phyloP scores from a whole-genome alignment of 2,888 invertebrate genomes.

The Athrips mouffetella region DNA sequence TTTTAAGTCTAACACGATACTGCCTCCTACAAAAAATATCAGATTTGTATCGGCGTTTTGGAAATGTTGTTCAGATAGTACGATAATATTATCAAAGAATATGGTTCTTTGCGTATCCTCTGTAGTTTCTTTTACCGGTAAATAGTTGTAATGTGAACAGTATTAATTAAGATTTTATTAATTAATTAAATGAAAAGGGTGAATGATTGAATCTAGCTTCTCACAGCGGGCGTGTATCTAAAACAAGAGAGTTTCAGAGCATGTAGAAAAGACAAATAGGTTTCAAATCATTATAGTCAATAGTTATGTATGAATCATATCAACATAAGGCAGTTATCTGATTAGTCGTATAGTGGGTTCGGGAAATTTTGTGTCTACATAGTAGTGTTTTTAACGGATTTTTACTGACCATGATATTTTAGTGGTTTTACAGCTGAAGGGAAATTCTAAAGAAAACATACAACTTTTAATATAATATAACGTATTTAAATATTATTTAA shows the following conservation, averaged over 20 bases:
- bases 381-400: background rate
- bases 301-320: constrained; percentile 63
- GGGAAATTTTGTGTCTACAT: background rate
- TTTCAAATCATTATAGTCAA: constrained; percentile 57
- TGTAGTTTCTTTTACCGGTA: constrained; percentile 42
- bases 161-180: constrained; percentile 55
- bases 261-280: constrained; percentile 50
- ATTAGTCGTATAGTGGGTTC: constrained; percentile 31
- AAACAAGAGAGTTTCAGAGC: background rate
- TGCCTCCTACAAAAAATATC: constrained; percentile 63
- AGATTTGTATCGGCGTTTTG: constrained; percentile 47
- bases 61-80: constrained; percentile 21
- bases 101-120: constrained; percentile 33
- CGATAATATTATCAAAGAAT: constrained; percentile 20
- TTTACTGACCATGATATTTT: too few species aligned
- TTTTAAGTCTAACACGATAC: constrained; percentile 68
- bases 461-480: too few species aligned
- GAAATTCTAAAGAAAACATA: too few species aligned
- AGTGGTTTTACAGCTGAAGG: too few species aligned
- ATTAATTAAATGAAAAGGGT: constrained; percentile 27
- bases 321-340: constrained; percentile 46
- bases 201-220: constrained; percentile 33
- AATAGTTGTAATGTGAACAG: constrained; percentile 46
- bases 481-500: too few species aligned
- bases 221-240: background rate